Evolutionary conservation across 2,113 vertebrate genomes (phyloP).

Genomic region (Epinephelus lanceolatus): DNA sequence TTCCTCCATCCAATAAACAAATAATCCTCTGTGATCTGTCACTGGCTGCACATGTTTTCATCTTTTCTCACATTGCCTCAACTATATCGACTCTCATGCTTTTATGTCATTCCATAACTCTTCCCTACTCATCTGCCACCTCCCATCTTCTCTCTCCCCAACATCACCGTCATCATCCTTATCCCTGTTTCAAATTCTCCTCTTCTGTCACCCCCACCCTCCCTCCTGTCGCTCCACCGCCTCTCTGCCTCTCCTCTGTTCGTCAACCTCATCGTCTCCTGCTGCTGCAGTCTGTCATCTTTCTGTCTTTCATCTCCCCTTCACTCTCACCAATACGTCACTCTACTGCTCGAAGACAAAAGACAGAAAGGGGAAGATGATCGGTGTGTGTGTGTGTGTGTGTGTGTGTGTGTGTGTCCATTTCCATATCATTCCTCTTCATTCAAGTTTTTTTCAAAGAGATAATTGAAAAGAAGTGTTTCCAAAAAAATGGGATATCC

Average conservation of each 20-base stretch:
- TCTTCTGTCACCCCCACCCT: background rate
- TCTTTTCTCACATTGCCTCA: constrained; percentile 10
- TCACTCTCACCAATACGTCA: constrained; percentile 4
- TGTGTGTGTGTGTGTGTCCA: background rate
- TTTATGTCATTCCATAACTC: constrained; percentile 23
- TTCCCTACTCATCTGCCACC: constrained; percentile 17
- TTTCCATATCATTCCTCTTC: constrained; percentile 10
- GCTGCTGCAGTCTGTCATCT: constrained; percentile 43
- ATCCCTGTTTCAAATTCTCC: background rate
- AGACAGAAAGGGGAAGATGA: background rate
- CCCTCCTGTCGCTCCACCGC: background rate
- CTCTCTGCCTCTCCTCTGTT: background rate
- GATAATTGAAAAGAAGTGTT: constrained; percentile 18
- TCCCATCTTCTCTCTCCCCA: background rate
- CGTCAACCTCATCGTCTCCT: background rate
- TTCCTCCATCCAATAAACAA: background rate
- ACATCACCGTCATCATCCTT: background rate
- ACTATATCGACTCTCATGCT: background rate
- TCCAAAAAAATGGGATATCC: constrained; percentile 9
- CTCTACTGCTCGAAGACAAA: constrained; percentile 36
- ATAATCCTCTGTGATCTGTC: background rate
- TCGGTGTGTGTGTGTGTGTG: background rate
- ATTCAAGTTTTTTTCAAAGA: constrained; percentile 2
- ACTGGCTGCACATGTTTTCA: constrained; percentile 22
- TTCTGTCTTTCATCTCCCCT: constrained; percentile 7